Base-by-base conservation (phyloP, 1,140 invertebrate species). In the Muscidifurax raptorellus region DNA sequence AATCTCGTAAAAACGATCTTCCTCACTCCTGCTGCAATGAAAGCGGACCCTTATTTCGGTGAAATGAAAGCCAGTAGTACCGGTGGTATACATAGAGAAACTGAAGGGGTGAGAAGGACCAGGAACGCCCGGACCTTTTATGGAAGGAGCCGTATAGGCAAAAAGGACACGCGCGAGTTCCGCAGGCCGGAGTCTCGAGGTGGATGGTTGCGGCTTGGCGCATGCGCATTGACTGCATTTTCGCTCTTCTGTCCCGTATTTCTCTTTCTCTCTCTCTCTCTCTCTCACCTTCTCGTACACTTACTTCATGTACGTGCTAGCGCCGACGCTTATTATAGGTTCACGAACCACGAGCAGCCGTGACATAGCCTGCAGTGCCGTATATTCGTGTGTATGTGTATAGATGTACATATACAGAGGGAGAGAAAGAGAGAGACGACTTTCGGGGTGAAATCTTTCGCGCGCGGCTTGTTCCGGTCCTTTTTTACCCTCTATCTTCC, bases 361-460 rank as follows among this genome's bases (percentile, higher is more conserved):
- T 52, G 67, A 69, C 32, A 18, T 32, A 81, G 52, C 1, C 67
- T 81, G 22, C 44, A 69, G 66, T 52, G 18, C 12, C n/a, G 22
- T 67, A 13, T 6, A 12, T 66, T n/a, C 32, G 22, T 25, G 25
- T 30, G 30, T 30, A 72, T 25, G 32, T n/a, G 27, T 69, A 69
- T 69, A 69, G 3, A 30, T 28, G 27, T 69, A 69, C 13, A 69
- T 28, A n/a, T 69, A 28, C 7, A 67, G 2, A 15, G 7, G 25
- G 5, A 28, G 66, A 67, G 15, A 67, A n/a, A 67, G 4, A 69
- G 28, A 40, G 36, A 40, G 36, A 40, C 36, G 36, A 30, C 28
- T 69, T 69, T 69, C 2, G 66, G 66, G 32, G 30, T 74, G 80
- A 80, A 86, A 83, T 83, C 81, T 84, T 85, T 72, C 84, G 66